Base-by-base conservation (phyloP, 2,113 vertebrate species). In the Bufo bufo region DNA sequence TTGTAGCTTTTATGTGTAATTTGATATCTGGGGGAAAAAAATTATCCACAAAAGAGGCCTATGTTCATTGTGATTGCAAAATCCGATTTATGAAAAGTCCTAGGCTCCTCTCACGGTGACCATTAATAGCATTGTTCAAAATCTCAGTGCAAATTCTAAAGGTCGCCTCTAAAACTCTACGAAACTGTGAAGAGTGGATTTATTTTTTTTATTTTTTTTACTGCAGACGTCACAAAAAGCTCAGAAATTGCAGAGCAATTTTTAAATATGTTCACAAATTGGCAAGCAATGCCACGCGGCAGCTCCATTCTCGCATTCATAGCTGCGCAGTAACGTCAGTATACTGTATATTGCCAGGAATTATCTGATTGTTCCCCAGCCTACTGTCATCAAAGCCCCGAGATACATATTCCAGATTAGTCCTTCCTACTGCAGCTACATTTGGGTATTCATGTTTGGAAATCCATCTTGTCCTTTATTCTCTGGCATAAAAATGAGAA, bases 1-100 rank as follows among this genome's bases (percentile, higher is more conserved):
- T 77, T 77, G 79, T 47, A 88, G 81, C 56, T 84, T 83, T 80
- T 84, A 88, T 77, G 47, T 54, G 56, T 0, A 77, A 83, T 88
- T 77, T 88, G 45, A 75, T 82, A 72, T 82, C 12, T 14, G 65
- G 23, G 47, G 23, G 16, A 19, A 23, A 72, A 49, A 49, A 71
- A 14, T 58, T 43, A 33, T 45, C 43, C 19, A 11, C n/a, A 75
- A 77, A 84, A 84, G 58, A 83, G 16, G 7, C 72, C 66, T 65
- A 16, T 77, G 77, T 84, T 84, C 72, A 88, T 77, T 83, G 71
- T 84, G 47, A 14, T 45, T 77, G 71, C 20, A 84, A 56, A 77
- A 77, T 84, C 87, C 59, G 23, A 69, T 87, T 69, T 49, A 84
- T 77, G 77, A 82, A 79, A 61, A 84, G 66, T 61, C 58, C 58